Conservation (phyloP, 2,797 vertebrate genomes). For the Spheniscus humboldti region DNA sequence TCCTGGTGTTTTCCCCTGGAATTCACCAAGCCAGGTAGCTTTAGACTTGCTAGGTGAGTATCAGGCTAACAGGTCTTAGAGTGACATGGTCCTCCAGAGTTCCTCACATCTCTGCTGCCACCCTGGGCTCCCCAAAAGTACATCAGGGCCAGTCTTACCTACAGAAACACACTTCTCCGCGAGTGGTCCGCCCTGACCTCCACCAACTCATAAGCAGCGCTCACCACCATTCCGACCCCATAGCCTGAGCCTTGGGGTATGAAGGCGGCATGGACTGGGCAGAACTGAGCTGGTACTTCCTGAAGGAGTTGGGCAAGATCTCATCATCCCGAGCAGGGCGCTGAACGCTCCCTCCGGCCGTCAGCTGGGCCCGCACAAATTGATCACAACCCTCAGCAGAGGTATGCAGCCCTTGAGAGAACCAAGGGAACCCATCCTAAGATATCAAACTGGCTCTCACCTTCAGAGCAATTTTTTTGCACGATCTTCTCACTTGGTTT, state of each 20-base stretch:
- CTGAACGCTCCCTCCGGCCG: not conserved
- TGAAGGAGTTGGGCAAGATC: not conserved
- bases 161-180: not conserved
- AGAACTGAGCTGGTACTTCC: not conserved
- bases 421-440: not conserved
- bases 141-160: not conserved
- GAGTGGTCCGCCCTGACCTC: no score
- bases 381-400: not conserved
- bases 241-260: not conserved
- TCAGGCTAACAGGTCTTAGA: not conserved
- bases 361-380: not conserved
- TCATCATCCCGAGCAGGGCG: not conserved
- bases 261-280: rapidly evolving
- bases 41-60: not conserved
- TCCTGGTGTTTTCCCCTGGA: not conserved
- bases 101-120: not conserved
- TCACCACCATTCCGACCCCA: not conserved
- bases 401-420: not conserved
- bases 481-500: not conserved
- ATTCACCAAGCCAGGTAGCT: not conserved
- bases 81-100: not conserved
- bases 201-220: not conserved
- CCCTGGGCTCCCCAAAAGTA: not conserved
- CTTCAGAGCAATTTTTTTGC: not conserved
- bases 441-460: not conserved